phyloP scores from a whole-genome alignment of 1,140 invertebrate genomes.

The Camponotus floridanus region DNA sequence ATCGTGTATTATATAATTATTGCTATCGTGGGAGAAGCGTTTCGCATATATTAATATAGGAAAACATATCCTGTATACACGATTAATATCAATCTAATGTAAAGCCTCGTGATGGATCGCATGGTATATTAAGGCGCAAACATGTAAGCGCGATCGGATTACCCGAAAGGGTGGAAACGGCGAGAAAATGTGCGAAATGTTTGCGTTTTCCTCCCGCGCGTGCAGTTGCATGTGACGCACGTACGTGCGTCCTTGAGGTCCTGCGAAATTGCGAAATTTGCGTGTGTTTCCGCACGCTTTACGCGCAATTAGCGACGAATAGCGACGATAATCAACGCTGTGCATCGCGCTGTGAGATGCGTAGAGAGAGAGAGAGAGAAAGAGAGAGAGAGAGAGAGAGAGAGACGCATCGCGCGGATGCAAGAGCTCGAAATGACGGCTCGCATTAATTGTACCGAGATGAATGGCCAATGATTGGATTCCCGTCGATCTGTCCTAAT shows the following conservation, averaged over 20 bases:
- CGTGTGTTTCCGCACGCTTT: not conserved
- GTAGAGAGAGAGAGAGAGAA: too few species aligned
- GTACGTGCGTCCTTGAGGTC: conserved; percentile 14
- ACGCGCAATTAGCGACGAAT: conserved; percentile 56
- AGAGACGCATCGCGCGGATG: not conserved
- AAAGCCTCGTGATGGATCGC: conserved; percentile 53
- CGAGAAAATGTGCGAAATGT: not conserved
- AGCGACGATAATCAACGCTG: conserved; percentile 47
- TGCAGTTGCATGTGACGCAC: not conserved
- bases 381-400: too few species aligned
- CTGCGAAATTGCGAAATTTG: conserved; percentile 6
- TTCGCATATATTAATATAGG: not conserved
- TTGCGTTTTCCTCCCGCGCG: too few species aligned
- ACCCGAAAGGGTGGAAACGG: not conserved
- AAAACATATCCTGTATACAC: not conserved
- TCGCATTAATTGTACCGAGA: conserved; percentile 63
- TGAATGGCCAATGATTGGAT: conserved; percentile 72
- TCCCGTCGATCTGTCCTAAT: conserved; percentile 10
- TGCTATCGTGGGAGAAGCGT: too few species aligned
- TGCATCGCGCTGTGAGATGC: not conserved
- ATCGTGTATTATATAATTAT: too few species aligned
- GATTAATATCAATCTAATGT: conserved; percentile 18
- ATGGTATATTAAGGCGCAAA: conserved; percentile 41
- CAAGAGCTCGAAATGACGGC: conserved; percentile 56
- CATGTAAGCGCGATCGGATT: conserved; percentile 59